Evolutionary conservation across 2,888 invertebrate species (phyloP).

Genomic region (Aporophyla lueneburgensis): DNA sequence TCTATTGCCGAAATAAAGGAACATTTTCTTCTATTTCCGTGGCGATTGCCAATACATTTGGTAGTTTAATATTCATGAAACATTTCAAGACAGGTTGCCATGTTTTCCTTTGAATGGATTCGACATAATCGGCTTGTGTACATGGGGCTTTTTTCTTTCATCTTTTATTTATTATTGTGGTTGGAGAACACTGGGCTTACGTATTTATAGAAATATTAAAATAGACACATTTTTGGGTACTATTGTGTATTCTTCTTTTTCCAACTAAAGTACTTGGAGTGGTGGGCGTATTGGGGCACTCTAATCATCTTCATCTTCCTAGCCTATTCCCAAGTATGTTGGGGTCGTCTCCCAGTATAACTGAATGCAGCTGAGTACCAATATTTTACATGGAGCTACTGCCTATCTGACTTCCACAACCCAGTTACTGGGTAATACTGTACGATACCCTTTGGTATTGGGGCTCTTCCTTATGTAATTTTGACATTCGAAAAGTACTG

Average conservation of each 20-base stretch:
- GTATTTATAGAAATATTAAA: background rate
- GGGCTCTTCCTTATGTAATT: too few species aligned
- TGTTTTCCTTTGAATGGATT: conserved; percentile 54
- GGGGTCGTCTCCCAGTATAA: too few species aligned
- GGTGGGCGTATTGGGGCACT: too few species aligned
- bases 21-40: conserved; percentile 58
- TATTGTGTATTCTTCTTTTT: too few species aligned
- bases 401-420: too few species aligned
- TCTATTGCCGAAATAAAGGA: conserved; percentile 58
- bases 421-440: too few species aligned
- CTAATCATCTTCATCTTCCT: too few species aligned
- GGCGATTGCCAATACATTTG: conserved; percentile 63
- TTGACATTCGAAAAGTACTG: too few species aligned
- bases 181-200: background rate
- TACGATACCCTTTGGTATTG: too few species aligned
- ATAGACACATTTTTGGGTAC: background rate
- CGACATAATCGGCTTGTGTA: conserved; percentile 50
- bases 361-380: too few species aligned
- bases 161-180: conserved; percentile 30
- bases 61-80: conserved; percentile 64
- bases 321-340: too few species aligned
- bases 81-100: conserved; percentile 58
- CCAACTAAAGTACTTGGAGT: background rate
- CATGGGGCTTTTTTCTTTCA: conserved; percentile 30
- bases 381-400: too few species aligned